Evolutionary conservation across 2,888 invertebrate genomes (phyloP), one percentile per base, ranked within the genome.

Genomic region (Hecatera dysodea): DNA sequence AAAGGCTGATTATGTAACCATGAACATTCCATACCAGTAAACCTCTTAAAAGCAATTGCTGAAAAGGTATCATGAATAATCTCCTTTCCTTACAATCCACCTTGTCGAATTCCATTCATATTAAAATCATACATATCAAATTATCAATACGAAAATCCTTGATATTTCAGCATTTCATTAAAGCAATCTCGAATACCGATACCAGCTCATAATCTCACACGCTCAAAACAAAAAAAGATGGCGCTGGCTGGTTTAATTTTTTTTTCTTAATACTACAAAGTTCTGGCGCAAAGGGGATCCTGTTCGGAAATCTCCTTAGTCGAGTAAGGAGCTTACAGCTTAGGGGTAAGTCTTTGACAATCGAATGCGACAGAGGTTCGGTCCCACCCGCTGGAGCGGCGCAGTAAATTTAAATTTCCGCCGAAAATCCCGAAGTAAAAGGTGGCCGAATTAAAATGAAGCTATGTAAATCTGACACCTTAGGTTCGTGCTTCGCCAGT

Each of bases 331-430:
- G 94, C 94, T 93, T 93, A 93, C 86, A 83, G 87, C 86, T 89
- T 87, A 89, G 84, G 80, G 86, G 92, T 90, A 93, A 94, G 94
- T 93, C 94, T 93, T 91, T 93, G 93, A 94, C 94, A 93, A 94
- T 93, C 93, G 94, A 94, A 93, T 89, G 85, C 90, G 90, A 90
- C 88, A 88, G 89, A 92, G 88, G 89, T 90, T 89, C 88, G 87
- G 86, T 84, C 85, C 86, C 82, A 80, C 65, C 64, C 67, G 75
- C 72, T 67, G 72, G 82, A 78, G 79, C 74, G 78, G 63, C 77
- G 79, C 61, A 76, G 73, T 78, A 86, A 87, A 88, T 88, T 88
- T 84, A 84, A 88, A 88, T 88, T 87, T 80, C 68, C 70, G 65
- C 52, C 59, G 75, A 78, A 72, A 83, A 76, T 85, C 80, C 33